Conservation (phyloP, 2,888 invertebrate genomes). For the Cheilosia urbana region DNA sequence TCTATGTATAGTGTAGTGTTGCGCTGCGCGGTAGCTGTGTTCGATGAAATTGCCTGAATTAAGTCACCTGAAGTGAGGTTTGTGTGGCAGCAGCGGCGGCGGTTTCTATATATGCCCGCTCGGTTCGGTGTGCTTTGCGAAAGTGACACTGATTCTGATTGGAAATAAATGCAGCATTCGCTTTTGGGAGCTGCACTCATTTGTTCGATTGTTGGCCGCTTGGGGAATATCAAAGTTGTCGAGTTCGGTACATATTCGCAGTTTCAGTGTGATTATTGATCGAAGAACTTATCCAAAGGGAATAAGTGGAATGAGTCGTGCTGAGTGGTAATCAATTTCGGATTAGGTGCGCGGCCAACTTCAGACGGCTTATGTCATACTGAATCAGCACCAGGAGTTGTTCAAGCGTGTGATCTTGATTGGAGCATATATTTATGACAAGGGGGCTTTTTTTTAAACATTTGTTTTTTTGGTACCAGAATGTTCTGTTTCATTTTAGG, state of each 20-base stretch:
- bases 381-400: not conserved
- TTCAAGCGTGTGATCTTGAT: not conserved
- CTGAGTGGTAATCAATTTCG: constrained; percentile 32
- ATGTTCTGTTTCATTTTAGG: not conserved
- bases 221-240: constrained; percentile 52
- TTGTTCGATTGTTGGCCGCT: constrained; percentile 56
- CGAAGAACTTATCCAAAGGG: constrained; percentile 42
- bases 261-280: constrained; percentile 21
- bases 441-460: not conserved
- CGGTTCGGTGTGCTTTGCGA: constrained; percentile 23
- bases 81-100: constrained; percentile 1
- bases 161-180: constrained; percentile 61
- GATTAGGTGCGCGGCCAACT: constrained; percentile 2
- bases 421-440: not conserved
- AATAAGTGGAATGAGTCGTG: constrained; percentile 16
- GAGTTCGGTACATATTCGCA: not conserved
- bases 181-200: constrained; percentile 42
- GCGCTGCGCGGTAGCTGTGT: constrained; percentile 26
- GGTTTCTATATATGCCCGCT: constrained; percentile 30
- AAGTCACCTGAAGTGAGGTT: constrained; percentile 55
- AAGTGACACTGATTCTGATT: constrained; percentile 66
- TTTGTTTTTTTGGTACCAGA: not conserved
- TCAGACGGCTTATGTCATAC: not conserved
- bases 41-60: constrained; percentile 53
- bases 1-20: constrained; percentile 2